A percentile compares a stretch with the other conserved stretches of the same genome.
Evolutionary conservation across 2,113 vertebrate species (phyloP).

Genomic region (Brachypodius melanocephalos): DNA sequence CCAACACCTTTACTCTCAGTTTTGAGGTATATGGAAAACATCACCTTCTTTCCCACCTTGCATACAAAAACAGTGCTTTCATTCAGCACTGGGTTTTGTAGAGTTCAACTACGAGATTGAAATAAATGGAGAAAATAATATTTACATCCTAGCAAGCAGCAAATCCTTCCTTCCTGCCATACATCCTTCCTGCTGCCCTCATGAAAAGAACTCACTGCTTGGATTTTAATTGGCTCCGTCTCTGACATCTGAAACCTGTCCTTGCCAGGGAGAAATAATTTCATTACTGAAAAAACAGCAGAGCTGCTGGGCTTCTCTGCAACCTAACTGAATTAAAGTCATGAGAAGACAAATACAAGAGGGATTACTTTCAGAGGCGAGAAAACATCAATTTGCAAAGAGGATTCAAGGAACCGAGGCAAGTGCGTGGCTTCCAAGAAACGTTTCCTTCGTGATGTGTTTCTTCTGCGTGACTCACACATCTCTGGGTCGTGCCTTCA

Average conservation of each 20-base stretch:
- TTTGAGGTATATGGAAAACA: neutral
- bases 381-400: slow-evolving; percentile 8
- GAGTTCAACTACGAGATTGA: neutral
- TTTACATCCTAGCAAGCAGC: slow-evolving; percentile 13
- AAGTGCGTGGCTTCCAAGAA: slow-evolving; percentile 8
- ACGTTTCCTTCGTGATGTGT: neutral
- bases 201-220: slow-evolving; percentile 30
- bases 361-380: slow-evolving; percentile 8
- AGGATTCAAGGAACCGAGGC: slow-evolving; percentile 24
- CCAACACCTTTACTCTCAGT: neutral
- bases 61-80: neutral
- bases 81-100: neutral
- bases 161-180: slow-evolving; percentile 44
- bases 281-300: slow-evolving; percentile 59
- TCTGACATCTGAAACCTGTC: slow-evolving; percentile 62
- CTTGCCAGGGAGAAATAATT: slow-evolving; percentile 58
- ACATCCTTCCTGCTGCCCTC: slow-evolving; percentile 35
- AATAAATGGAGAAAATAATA: slow-evolving; percentile 47
- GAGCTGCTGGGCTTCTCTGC: slow-evolving; percentile 59
- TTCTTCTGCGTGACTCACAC: neutral
- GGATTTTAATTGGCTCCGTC: slow-evolving; percentile 53
- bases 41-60: neutral
- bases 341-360: slow-evolving; percentile 46
- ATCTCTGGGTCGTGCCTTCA: neutral
- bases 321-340: slow-evolving; percentile 60